Base-by-base conservation (phyloP, 1,140 invertebrate genomes). In the Bombus pascuorum region DNA sequence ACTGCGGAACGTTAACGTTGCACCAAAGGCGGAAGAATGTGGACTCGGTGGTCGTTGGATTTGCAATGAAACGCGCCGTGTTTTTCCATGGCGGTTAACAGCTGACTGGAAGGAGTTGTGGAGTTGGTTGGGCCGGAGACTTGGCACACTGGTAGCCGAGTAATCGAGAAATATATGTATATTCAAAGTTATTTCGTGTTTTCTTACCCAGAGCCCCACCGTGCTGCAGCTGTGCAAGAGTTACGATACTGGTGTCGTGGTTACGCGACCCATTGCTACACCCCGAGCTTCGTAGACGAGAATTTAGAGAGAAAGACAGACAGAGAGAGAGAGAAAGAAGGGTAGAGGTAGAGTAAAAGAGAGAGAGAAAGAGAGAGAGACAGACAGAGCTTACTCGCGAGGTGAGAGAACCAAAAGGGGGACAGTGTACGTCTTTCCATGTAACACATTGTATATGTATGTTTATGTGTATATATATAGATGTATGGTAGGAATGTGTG, bases 151-250 rank as follows among this genome's bases (percentile, higher is more conserved):
- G 65, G 65, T 42, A 81, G 85, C 82, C 82, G 71, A 80, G 88
- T 90, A 90, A 90, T 90, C 76, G 86, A 85, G 83, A 90, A 90
- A 90, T 90, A 86, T 90, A 90, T 90, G 86, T 90, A 90, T 90
- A 90, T 90, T 90, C 89, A 90, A 90, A 90, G 89, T 90, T 91
- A 87, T 86, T 90, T 75, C 81, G 85, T 91, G 85, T 91, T 91
- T 87, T 93, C 91, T 90, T 91, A 91, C 86, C 89, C 88, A 91
- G 92, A 93, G 93, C 83, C 93, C 91, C 93, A 91, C 86, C 90
- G 89, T 91, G 86, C 82, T 79, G 87, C 90, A 89, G 90, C 90
- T 91, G 90, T 84, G 83, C 87, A 70, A 90, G 80, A 92, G 85
- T 90, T 86, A 89, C 89, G 86, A 90, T 90, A 92, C 89, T 72